Percentiles rank a stretch among this genome's conserved stretches.
Conservation (phyloP, 2,113 vertebrate species). For the Nothobranchius furzeri region DNA sequence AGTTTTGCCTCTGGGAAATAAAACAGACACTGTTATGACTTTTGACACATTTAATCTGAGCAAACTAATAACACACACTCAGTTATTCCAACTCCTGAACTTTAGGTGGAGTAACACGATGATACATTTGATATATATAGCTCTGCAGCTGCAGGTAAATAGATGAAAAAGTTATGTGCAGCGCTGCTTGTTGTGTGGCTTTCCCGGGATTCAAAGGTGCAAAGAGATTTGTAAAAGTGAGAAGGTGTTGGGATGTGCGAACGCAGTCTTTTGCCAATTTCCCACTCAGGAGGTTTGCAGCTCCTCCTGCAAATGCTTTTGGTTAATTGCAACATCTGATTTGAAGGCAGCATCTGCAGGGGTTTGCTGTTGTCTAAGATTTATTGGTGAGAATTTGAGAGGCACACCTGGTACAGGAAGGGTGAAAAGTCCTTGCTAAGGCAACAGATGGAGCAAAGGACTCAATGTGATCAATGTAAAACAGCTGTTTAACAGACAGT, state of each 20-base stretch:
- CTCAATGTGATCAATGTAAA: not conserved
- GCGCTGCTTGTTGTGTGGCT: too few relatives aligned
- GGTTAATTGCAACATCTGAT: constrained; percentile 45
- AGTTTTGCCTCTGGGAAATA: not conserved
- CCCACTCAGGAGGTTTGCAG: not conserved
- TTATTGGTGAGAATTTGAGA: constrained; percentile 44
- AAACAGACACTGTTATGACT: constrained; percentile 1
- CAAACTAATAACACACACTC: not conserved
- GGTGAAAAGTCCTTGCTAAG: constrained; percentile 39
- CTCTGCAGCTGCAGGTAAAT: not conserved
- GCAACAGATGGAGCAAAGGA: not conserved
- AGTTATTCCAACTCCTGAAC: not conserved
- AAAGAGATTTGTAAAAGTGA: constrained; percentile 42
- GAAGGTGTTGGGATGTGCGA: constrained; percentile 31
- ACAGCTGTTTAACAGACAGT: too few relatives aligned
- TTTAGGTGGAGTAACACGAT: not conserved
- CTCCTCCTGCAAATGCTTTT: constrained; percentile 25
- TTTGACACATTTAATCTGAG: constrained; percentile 17
- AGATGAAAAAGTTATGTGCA: too few relatives aligned
- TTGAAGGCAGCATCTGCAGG: constrained; percentile 37
- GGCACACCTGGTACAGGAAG: constrained; percentile 61
- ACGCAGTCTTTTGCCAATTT: constrained; percentile 48
- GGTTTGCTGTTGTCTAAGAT: constrained; percentile 42
- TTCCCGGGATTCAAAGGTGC: constrained; percentile 13
- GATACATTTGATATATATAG: not conserved